Percentiles rank a stretch among this genome's conserved stretches.
Conservation (phyloP, 2,113 vertebrate genomes). For the Guaruba guarouba region DNA sequence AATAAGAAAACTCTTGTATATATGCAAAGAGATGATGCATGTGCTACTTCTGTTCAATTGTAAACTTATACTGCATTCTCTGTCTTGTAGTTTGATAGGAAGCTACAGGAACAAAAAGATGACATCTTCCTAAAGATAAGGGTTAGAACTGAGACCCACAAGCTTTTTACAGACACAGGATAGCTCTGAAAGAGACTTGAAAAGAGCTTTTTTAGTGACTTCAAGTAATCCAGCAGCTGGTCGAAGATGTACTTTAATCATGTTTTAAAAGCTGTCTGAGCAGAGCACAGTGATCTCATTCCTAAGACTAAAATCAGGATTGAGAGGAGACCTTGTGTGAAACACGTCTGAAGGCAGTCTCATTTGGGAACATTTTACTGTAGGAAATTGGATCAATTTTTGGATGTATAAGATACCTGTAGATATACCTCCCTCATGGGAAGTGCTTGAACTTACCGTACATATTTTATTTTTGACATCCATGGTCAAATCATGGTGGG, state of each 20-base stretch:
- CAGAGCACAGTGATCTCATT: background rate
- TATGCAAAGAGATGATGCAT: background rate
- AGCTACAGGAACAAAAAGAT: background rate
- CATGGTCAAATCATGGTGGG: background rate
- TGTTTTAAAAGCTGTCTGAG: slow-evolving; percentile 4
- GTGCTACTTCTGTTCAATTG: background rate
- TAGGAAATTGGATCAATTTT: background rate
- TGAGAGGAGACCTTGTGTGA: background rate
- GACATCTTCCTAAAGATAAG: background rate
- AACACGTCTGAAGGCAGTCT: background rate
- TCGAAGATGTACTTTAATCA: slow-evolving; percentile 6
- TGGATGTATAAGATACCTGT: background rate
- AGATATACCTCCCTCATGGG: background rate
- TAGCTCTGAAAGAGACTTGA: background rate
- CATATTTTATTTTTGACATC: background rate
- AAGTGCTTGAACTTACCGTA: background rate
- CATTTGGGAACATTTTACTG: background rate
- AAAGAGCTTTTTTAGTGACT: background rate
- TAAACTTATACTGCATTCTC: background rate
- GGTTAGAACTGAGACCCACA: background rate
- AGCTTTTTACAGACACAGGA: background rate
- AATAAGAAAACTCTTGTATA: background rate
- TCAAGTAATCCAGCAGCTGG: slow-evolving; percentile 18
- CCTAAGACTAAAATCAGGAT: background rate
- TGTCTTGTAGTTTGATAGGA: background rate